Evolutionary conservation across 1,140 invertebrate species (phyloP).

Genomic region (Apis laboriosa): DNA sequence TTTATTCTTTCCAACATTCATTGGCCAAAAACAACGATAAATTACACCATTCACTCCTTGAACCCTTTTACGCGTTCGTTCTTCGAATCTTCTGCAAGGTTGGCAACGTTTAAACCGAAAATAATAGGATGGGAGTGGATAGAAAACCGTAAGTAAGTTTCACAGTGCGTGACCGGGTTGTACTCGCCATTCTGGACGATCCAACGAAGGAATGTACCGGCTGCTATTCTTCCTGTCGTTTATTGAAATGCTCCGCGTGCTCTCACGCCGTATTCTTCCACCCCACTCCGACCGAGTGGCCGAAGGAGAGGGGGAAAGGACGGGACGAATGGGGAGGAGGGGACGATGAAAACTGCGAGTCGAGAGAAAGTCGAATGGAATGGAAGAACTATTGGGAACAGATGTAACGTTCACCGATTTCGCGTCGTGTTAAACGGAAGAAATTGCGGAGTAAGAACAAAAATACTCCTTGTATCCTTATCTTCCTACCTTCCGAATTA

Average conservation of each 20-base stretch:
- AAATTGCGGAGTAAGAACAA: slow-evolving; percentile 35
- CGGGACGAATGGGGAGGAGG: background rate
- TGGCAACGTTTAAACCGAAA: slow-evolving; percentile 40
- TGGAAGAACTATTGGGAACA: slow-evolving; percentile 34
- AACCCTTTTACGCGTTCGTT: background rate
- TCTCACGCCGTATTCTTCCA: slow-evolving; percentile 44
- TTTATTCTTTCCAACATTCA: background rate
- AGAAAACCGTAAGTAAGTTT: slow-evolving; percentile 26
- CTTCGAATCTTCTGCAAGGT: background rate
- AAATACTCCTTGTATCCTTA: background rate
- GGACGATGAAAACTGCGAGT: slow-evolving; percentile 15
- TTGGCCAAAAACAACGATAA: slow-evolving; percentile 25
- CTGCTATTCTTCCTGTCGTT: slow-evolving; percentile 52
- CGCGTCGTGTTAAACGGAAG: slow-evolving; percentile 31
- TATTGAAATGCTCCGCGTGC: slow-evolving; percentile 65
- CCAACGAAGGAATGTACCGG: slow-evolving; percentile 18
- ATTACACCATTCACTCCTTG: slow-evolving; percentile 32
- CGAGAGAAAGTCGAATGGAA: slow-evolving; percentile 32
- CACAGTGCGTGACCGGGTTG: slow-evolving; percentile 5
- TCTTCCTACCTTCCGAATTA: too few species aligned
- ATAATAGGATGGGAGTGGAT: slow-evolving; percentile 29
- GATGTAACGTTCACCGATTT: slow-evolving; percentile 57
- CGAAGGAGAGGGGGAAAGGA: too few species aligned
- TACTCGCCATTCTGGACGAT: slow-evolving; percentile 13
- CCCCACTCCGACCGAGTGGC: background rate